These are phyloP conservation scores for Holothuria glaberrima DNA, from an alignment of 35 echinoderm and acorn worm species.

Conservation along the genomic window DNA sequence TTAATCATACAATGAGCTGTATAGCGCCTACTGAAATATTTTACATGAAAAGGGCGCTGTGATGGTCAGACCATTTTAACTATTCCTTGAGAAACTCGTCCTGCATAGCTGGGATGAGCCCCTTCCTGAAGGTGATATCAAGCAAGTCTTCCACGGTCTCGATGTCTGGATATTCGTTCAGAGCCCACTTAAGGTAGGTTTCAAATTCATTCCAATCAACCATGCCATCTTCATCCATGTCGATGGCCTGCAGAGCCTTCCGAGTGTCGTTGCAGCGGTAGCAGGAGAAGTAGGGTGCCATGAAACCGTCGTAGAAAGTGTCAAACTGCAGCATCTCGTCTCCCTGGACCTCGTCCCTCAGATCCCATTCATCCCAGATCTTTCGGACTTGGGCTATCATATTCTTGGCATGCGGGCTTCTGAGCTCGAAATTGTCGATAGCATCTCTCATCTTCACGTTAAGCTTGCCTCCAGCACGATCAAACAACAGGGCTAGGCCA, in stretches of 20 bases:
- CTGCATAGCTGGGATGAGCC: slow-evolving; percentile 40
- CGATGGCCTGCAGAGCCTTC: slow-evolving; percentile 9
- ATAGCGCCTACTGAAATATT: no score
- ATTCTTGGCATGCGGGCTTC: slow-evolving; percentile 1
- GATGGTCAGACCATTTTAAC: neutral
- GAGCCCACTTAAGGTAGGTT: slow-evolving; percentile 32
- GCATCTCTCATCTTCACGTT: slow-evolving; percentile 55
- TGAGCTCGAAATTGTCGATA: no score
- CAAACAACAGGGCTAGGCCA: slow-evolving; percentile 63
- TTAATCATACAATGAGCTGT: no score
- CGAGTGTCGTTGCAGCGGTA: slow-evolving; percentile 30
- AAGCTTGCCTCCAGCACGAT: slow-evolving; percentile 61
- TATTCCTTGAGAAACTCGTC: slow-evolving; percentile 5
- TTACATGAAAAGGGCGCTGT: no score
- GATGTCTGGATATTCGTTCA: neutral
- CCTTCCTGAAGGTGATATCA: slow-evolving; percentile 42
- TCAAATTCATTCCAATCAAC: slow-evolving; percentile 42
- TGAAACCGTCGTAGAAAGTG: slow-evolving; percentile 72
- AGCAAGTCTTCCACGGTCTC: slow-evolving; percentile 16
- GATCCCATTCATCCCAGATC: slow-evolving; percentile 66
- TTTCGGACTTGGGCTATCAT: slow-evolving; percentile 50
- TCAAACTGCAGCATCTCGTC: slow-evolving; percentile 64
- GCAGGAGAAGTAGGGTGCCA: slow-evolving; percentile 56
- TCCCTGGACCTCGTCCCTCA: slow-evolving; percentile 33
- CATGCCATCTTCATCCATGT: slow-evolving; percentile 40